Evolutionary conservation across 2,113 vertebrate genomes (phyloP), one percentile per base, ranked within the genome.

Genomic region (Mus spicilegus): DNA sequence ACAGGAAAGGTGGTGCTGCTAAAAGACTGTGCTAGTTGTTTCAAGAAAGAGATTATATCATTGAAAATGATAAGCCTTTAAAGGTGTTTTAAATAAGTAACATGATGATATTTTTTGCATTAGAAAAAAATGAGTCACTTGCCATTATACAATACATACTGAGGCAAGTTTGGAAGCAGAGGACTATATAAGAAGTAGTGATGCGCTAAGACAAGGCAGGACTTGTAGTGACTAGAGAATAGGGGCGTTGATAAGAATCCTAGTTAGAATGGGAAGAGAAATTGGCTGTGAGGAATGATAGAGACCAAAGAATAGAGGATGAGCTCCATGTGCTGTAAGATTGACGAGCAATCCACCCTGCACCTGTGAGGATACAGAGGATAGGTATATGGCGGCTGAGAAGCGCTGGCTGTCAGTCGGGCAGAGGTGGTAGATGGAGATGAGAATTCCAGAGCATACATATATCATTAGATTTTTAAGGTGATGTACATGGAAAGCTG

Each of bases 11-110:
- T 92, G 26, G 24, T 91, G 24, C 5, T 92, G 26, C 24, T 91
- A 22, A 82, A 92, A 89, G 63, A 89, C 26, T 77, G 11, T 80
- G 39, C 30, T 92, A 7, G 2, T 95, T 96, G 54, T 95, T 87
- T 46, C 46, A 85, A 92, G 42, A 26, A 94, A 75, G 10, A 8
- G 75, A 67, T 75, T 89, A 69, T 87, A 51, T 87, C 58, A 20
- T 70, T 80, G 56, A 93, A 89, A 87, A 80, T 24, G 7, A 81
- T 77, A 70, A 51, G 13, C 76, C 24, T 67, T 78, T 89, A 81
- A 84, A 91, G 49, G 16, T n/a, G 72, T 96, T n/a, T 80, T 20
- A 56, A 81, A 36, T 39, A 58, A 82, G 56, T 61, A 84, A 42
- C 33, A 7, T 8, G 42, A 46, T 63, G n/a, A 11, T 85, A 30